Evolutionary conservation across 2,888 invertebrate species (phyloP).

Genomic region (Helleia helle): DNA sequence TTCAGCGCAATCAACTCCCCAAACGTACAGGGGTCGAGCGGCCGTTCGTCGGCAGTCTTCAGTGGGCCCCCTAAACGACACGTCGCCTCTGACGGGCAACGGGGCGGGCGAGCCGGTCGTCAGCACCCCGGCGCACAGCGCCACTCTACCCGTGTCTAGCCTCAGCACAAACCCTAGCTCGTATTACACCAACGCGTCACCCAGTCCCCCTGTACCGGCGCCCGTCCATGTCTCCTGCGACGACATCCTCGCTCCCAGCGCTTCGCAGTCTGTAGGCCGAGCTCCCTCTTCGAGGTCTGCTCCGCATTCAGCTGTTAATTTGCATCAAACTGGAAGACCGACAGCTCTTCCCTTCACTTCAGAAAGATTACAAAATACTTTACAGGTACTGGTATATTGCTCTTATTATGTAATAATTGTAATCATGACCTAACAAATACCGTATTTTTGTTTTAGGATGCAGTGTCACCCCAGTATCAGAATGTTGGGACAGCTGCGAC

Average conservation of each 20-base stretch:
- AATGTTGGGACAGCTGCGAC: conserved; percentile 52
- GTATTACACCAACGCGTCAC: conserved; percentile 76
- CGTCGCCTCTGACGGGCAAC: conserved; percentile 59
- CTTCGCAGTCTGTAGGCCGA: conserved; percentile 39
- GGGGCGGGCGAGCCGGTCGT: conserved; percentile 50
- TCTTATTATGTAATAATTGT: too few relatives aligned
- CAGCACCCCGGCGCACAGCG: conserved; percentile 64
- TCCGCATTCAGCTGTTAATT: conserved; percentile 62
- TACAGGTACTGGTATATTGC: conserved; percentile 28
- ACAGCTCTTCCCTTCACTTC: conserved; percentile 44
- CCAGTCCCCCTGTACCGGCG: conserved; percentile 68
- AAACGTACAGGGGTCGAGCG: conserved; percentile 72
- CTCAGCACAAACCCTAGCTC: conserved; percentile 69
- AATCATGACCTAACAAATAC: too few relatives aligned
- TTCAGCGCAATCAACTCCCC: conserved; percentile 77
- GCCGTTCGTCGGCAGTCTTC: conserved; percentile 77
- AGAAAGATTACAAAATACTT: conserved; percentile 42
- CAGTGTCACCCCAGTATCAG: conserved; percentile 61
- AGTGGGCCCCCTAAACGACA: conserved; percentile 74
- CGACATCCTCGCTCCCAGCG: conserved; percentile 55
- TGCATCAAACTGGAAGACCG: conserved; percentile 57
- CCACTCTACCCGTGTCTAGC: conserved; percentile 70
- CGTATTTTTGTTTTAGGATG: conserved; percentile 51
- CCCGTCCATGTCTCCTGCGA: conserved; percentile 62
- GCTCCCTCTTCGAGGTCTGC: conserved; percentile 61